Evolutionary conservation across 2,888 invertebrate species (phyloP).

Genomic region (Ecliptopera silaceata): DNA sequence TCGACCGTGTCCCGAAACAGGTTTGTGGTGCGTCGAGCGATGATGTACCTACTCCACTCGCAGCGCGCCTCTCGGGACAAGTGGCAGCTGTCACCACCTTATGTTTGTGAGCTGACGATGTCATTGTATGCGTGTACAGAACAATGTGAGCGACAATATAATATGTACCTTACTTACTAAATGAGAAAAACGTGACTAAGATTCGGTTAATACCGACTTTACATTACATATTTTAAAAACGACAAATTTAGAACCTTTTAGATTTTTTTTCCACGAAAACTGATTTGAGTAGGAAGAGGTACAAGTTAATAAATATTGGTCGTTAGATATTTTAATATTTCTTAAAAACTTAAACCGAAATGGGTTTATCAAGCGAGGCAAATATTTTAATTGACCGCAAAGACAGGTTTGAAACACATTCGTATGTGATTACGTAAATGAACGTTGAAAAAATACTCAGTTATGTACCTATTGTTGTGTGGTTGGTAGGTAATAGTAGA

Average conservation of each 20-base stretch:
- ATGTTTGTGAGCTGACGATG: slow-evolving; percentile 26
- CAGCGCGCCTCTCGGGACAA: slow-evolving; percentile 38
- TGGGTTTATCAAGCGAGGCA: slow-evolving; percentile 25
- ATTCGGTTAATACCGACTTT: not conserved
- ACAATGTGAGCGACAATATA: slow-evolving; percentile 14
- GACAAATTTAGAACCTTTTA: too few species aligned
- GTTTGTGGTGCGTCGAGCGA: slow-evolving; percentile 61
- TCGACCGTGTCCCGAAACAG: slow-evolving; percentile 60
- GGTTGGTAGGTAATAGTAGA: not conserved
- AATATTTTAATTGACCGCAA: slow-evolving; percentile 40
- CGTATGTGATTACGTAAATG: slow-evolving; percentile 31
- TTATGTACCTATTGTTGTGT: not conserved
- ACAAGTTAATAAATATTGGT: too few species aligned
- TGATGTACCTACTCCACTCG: slow-evolving; percentile 42
- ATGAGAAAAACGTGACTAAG: slow-evolving; percentile 3
- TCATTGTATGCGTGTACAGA: slow-evolving; percentile 23
- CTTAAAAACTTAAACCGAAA: slow-evolving; percentile 1
- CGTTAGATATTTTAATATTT: not conserved
- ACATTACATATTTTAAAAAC: not conserved
- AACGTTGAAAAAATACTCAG: slow-evolving; percentile 21
- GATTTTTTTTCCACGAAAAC: too few species aligned
- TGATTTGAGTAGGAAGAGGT: too few species aligned
- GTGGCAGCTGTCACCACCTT: slow-evolving; percentile 55
- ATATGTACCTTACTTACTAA: not conserved
- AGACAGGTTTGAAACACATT: slow-evolving; percentile 38